A percentile compares a stretch with the other conserved stretches of the same genome.
Conservation (phyloP, 2,113 vertebrate species). For the Brienomyrus longianalis region DNA sequence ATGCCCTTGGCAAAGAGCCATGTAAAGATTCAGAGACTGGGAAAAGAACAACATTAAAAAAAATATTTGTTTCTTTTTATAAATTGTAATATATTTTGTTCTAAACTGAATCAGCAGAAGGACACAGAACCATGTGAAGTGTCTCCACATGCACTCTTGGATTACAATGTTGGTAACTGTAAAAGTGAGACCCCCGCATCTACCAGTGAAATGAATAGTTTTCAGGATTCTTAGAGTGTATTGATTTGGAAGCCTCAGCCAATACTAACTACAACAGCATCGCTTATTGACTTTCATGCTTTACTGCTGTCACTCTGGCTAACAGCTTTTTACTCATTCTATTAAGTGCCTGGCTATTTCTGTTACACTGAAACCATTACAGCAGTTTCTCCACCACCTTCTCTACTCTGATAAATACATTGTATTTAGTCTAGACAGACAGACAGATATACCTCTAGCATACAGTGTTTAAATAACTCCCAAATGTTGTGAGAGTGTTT, state of each 20-base stretch:
- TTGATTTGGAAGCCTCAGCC: neutral
- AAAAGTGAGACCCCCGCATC: neutral
- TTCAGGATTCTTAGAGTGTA: neutral
- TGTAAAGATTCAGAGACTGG: neutral
- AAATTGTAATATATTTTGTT: neutral
- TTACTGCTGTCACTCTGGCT: neutral
- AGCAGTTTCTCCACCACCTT: neutral
- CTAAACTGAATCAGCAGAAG: neutral
- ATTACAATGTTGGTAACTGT: neutral
- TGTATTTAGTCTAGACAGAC: neutral
- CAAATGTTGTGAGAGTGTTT: neutral
- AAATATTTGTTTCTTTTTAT: neutral
- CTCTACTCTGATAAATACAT: neutral
- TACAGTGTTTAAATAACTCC: neutral
- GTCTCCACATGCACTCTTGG: neutral
- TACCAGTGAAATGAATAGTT: neutral
- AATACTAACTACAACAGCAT: neutral
- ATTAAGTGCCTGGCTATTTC: neutral
- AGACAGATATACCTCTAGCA: neutral
- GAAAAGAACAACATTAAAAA: neutral
- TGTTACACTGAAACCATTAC: neutral
- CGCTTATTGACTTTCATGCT: neutral
- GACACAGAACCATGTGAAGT: neutral
- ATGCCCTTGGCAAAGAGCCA: neutral
- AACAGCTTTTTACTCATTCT: slow-evolving; percentile 1